Evolutionary conservation across 2,888 invertebrate species (phyloP).

Genomic region (Campoplex nolae): DNA sequence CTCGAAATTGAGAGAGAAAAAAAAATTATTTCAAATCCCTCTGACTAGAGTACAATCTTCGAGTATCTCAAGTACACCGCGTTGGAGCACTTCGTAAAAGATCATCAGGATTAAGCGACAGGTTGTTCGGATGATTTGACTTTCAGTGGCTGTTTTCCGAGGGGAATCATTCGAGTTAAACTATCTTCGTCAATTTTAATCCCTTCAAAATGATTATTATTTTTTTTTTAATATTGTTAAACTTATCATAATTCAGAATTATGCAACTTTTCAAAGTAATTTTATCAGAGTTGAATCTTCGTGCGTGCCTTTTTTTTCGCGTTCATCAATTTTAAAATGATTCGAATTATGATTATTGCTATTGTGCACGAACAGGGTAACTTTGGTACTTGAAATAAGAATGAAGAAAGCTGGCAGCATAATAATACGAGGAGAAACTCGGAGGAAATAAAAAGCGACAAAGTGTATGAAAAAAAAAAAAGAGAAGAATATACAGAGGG

Average conservation of each 20-base stretch:
- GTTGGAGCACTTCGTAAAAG: slow-evolving; percentile 21
- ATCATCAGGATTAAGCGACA: slow-evolving; percentile 29
- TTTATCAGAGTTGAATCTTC: too few species aligned
- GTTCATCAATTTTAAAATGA: background rate
- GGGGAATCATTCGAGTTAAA: background rate
- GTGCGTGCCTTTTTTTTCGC: background rate
- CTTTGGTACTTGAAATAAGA: background rate
- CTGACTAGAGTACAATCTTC: background rate
- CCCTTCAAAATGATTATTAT: background rate
- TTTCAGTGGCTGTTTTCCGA: background rate
- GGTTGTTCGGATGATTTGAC: slow-evolving; percentile 9
- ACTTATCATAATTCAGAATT: too few species aligned
- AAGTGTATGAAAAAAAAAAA: background rate
- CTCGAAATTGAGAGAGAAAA: background rate
- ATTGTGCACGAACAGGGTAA: background rate
- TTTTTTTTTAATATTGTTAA: too few species aligned
- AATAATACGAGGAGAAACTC: background rate
- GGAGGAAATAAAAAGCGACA: slow-evolving; percentile 22
- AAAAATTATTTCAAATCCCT: background rate
- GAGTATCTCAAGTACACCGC: slow-evolving; percentile 45
- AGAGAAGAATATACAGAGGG: slow-evolving; percentile 12
- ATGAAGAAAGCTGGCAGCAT: background rate
- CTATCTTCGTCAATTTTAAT: background rate
- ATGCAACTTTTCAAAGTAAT: too few species aligned
- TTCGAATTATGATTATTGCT: background rate